Percentiles rank a stretch among this genome's conserved stretches.
phyloP scores from a whole-genome alignment of 2,888 invertebrate genomes.

The Drosophila leonis region DNA sequence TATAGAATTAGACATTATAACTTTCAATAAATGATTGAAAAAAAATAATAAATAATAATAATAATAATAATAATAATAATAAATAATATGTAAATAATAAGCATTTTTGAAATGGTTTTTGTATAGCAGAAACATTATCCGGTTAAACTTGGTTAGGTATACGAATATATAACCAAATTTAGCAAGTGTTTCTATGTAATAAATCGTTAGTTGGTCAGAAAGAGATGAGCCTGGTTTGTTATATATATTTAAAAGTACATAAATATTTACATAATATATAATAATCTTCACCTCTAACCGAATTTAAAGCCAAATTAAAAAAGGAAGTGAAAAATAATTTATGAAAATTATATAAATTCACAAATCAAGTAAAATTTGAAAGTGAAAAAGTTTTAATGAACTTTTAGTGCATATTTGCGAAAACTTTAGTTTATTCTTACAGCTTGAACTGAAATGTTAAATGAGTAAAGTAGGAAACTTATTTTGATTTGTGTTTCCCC shows the following conservation, averaged over 20 bases:
- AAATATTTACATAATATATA: not conserved
- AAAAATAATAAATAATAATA: too few relatives aligned
- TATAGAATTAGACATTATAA: too few relatives aligned
- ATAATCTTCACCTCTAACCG: not conserved
- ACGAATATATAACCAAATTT: not conserved
- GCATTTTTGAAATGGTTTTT: not conserved
- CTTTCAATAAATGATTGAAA: too few relatives aligned
- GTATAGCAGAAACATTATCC: not conserved
- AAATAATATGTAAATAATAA: too few relatives aligned
- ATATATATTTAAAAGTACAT: not conserved
- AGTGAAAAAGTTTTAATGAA: slow-evolving; percentile 1
- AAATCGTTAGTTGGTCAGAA: not conserved
- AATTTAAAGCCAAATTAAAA: not conserved
- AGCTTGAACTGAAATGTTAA: not conserved
- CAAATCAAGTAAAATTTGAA: not conserved
- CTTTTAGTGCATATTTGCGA: not conserved
- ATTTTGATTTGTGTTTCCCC: not conserved
- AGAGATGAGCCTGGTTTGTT: not conserved
- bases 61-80: too few relatives aligned
- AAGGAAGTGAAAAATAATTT: not conserved
- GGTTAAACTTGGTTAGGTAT: not conserved
- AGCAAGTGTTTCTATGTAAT: not conserved
- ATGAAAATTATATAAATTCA: not conserved
- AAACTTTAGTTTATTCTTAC: not conserved
- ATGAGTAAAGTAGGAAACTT: not conserved